Conservation (phyloP, 2,888 invertebrate species). For the Dione juno region DNA sequence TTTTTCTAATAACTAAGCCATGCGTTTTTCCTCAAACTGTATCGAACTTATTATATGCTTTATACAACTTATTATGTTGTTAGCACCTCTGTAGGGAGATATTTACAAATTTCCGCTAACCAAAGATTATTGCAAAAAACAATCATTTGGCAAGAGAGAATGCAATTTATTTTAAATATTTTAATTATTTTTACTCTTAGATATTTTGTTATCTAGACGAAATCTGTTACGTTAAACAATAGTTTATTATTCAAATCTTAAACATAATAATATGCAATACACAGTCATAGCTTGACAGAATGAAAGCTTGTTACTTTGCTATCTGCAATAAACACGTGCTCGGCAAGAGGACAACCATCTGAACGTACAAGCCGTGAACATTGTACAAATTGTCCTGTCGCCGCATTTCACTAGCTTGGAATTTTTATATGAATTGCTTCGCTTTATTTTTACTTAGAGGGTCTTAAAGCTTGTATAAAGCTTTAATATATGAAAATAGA, state of each 20-base stretch:
- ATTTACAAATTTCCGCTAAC: too few species aligned
- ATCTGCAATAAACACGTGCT: conserved; percentile 23
- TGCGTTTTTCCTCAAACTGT: too few species aligned
- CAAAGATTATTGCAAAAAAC: too few species aligned
- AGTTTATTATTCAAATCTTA: background rate
- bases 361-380: conserved; percentile 16
- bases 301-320: conserved; percentile 24
- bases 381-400: conserved; percentile 14
- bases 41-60: too few species aligned
- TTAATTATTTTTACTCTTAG: too few species aligned
- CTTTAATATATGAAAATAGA: too few species aligned
- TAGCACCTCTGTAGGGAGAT: too few species aligned
- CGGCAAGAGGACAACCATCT: conserved; percentile 8
- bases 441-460: background rate
- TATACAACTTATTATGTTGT: too few species aligned
- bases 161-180: too few species aligned
- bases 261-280: conserved; percentile 10
- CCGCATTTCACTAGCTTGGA: background rate
- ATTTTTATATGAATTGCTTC: conserved; percentile 19
- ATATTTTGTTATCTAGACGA: too few species aligned
- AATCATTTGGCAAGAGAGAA: too few species aligned
- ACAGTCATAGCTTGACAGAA: conserved; percentile 16
- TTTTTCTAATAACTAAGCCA: too few species aligned
- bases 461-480: background rate
- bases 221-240: background rate